Base-by-base conservation (phyloP, 2,888 invertebrate genomes). In the Mesodorylaimus sp. region DNA sequence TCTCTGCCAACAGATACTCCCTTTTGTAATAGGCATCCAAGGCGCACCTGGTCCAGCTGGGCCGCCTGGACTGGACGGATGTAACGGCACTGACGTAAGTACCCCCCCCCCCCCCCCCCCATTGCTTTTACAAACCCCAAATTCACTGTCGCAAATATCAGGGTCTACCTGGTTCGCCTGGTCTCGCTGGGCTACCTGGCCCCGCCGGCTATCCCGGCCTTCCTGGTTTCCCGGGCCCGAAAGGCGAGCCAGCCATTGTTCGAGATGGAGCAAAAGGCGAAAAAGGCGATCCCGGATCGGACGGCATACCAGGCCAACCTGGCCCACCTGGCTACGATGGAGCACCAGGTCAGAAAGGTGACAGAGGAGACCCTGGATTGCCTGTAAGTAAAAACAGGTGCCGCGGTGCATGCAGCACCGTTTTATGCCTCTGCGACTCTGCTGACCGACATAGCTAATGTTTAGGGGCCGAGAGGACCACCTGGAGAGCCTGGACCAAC, bases 51-150 rank as follows among this genome's bases (percentile, higher is more conserved):
- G 68, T 37, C 65, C 67, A 1, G 48, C 63, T 48, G 72, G 72
- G 52, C 71, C 77, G 39, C 79, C 83, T 38, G 93, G 93, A 47
- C 72, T 81, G 60, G 89, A 93, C 65, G 95, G 93, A 10, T 95
- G 93, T 65, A 91, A 93, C 63, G 93, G 93, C 62, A 85, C 87
- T 48, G 87, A 87, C 68, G 86, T 85, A 74, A 75, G n/a, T n/a
- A n/a, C n/a, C n/a, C n/a, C n/a, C n/a, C n/a, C n/a, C n/a, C n/a
- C n/a, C n/a, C n/a, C n/a, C n/a, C n/a, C n/a, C n/a, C n/a, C n/a
- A n/a, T n/a, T n/a, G n/a, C n/a, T n/a, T n/a, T n/a, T n/a, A n/a
- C n/a, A n/a, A n/a, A n/a, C n/a, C n/a, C n/a, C n/a, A n/a, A n/a
- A n/a, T n/a, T n/a, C n/a, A n/a, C n/a, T n/a, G n/a, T n/a, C n/a